Conservation (phyloP, 2,113 vertebrate genomes). For the Lepidothrix coronata region DNA sequence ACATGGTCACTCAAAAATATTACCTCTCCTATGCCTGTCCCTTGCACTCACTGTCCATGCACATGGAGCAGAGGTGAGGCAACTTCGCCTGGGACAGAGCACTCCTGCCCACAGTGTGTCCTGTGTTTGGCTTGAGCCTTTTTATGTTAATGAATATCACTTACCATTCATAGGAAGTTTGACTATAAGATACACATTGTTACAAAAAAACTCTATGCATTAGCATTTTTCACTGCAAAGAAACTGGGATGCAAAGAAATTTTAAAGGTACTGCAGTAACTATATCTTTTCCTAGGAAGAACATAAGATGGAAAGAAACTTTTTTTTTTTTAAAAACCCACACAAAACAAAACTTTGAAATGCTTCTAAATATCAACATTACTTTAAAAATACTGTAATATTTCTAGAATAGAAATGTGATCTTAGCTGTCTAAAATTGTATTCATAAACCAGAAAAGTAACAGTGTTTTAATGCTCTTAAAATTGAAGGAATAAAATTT, state of each 20-base stretch:
- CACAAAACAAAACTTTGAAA: not conserved
- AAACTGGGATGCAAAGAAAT: not conserved
- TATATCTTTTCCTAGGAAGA: not conserved
- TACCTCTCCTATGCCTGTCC: fast-evolving
- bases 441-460: not conserved
- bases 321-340: not conserved
- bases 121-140: not conserved
- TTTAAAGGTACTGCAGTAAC: not conserved
- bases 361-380: not conserved
- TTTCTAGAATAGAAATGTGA: not conserved
- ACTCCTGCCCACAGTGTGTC: not conserved
- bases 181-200: not conserved
- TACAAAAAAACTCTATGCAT: not conserved
- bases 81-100: not conserved
- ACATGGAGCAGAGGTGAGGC: not conserved
- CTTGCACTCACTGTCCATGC: not conserved
- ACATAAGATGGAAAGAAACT: not conserved
- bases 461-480: not conserved
- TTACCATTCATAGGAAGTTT: not conserved
- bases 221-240: not conserved
- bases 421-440: not conserved
- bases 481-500: conserved; percentile 9
- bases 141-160: not conserved
- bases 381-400: not conserved
- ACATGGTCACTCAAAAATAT: fast-evolving